These are phyloP conservation scores for Catamblyrhynchus diadema DNA, from an alignment of 2,797 vertebrate species.

Conservation along the genomic window DNA sequence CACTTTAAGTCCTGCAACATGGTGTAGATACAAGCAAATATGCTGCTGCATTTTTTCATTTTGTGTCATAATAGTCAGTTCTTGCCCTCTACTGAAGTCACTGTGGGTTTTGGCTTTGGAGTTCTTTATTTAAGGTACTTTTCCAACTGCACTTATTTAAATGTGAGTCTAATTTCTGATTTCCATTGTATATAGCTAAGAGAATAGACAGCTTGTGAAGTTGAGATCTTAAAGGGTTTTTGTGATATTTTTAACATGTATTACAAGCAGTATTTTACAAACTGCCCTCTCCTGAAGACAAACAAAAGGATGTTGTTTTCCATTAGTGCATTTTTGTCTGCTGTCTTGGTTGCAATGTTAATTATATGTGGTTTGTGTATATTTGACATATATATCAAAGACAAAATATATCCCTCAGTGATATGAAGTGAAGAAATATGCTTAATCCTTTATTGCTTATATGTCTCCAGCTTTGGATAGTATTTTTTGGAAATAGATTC, in stretches of 20 bases:
- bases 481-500: conserved; percentile 13
- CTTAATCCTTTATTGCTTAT: neutral
- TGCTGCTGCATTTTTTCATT: neutral
- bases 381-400: neutral
- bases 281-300: neutral
- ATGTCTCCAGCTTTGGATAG: neutral
- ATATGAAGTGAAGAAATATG: neutral
- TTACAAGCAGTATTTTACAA: neutral
- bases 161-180: neutral
- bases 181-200: neutral
- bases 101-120: neutral
- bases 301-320: neutral
- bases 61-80: neutral
- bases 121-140: neutral
- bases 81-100: neutral
- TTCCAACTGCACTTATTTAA: neutral
- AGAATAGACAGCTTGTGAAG: neutral
- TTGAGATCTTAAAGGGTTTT: neutral
- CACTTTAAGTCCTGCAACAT: neutral
- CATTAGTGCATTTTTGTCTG: neutral
- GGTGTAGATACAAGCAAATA: neutral
- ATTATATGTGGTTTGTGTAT: neutral
- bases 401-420: neutral
- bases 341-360: neutral
- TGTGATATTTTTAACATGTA: neutral